A percentile compares a stretch with the other conserved stretches of the same genome.
These are phyloP conservation scores for Peromyscus maniculatus DNA, from an alignment of 2,113 vertebrate genomes.

Conservation along the genomic window DNA sequence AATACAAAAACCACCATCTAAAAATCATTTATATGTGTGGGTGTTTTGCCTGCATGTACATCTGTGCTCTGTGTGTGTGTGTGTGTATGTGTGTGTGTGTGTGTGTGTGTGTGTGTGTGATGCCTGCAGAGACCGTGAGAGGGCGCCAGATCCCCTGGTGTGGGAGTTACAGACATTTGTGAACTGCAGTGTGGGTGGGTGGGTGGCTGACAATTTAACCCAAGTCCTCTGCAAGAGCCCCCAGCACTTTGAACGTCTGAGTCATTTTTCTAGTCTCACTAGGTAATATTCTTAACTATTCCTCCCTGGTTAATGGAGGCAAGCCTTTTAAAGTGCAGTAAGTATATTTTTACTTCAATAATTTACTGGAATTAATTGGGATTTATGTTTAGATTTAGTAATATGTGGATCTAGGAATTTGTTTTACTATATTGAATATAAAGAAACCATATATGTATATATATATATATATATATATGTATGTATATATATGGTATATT, in stretches of 20 bases:
- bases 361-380: not conserved
- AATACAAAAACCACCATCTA: not conserved
- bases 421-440: not conserved
- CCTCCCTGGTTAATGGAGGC: not conserved
- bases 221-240: not conserved
- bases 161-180: not conserved
- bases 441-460: not conserved
- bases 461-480: not conserved
- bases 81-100: too few species aligned
- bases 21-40: not conserved
- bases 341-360: not conserved
- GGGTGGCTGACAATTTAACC: not conserved
- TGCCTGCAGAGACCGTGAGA: not conserved
- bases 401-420: not conserved
- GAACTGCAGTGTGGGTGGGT: not conserved
- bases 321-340: not conserved
- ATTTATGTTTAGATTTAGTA: not conserved
- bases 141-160: too few species aligned
- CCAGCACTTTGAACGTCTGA: too few species aligned
- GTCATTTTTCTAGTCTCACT: not conserved
- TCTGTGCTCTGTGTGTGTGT: too few species aligned
- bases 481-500: not conserved
- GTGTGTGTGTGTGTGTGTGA: not conserved
- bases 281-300: constrained; percentile 17
- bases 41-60: not conserved